phyloP scores from a whole-genome alignment of 2,888 invertebrate species.

The Apoderus coryli region DNA sequence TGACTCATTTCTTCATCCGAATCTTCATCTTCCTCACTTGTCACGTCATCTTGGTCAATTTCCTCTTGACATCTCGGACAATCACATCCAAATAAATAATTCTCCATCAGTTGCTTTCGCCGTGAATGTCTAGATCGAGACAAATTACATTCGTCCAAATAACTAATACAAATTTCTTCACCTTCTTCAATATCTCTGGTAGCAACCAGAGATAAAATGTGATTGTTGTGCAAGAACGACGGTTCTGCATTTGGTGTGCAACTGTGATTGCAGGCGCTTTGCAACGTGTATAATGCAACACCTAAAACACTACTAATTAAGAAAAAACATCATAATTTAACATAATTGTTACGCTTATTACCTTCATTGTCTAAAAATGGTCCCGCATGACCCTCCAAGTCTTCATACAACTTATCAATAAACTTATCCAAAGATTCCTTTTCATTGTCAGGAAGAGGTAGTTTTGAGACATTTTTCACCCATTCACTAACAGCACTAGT shows the following conservation, averaged over 20 bases:
- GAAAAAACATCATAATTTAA: no score
- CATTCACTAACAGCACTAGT: slow-evolving; percentile 80
- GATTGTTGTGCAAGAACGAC: slow-evolving; percentile 71
- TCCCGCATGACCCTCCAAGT: slow-evolving; percentile 54
- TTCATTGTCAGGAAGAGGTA: slow-evolving; percentile 52
- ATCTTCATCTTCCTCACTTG: slow-evolving; percentile 63
- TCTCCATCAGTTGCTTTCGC: slow-evolving; percentile 63
- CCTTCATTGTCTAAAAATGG: slow-evolving; percentile 67
- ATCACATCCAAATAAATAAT: slow-evolving; percentile 69
- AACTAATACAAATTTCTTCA: slow-evolving; percentile 83
- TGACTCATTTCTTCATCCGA: slow-evolving; percentile 17
- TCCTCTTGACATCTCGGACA: slow-evolving; percentile 68
- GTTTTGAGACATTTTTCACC: slow-evolving; percentile 60
- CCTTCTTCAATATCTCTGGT: slow-evolving; percentile 54
- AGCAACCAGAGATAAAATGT: slow-evolving; percentile 58
- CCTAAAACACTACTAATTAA: no score
- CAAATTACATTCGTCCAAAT: slow-evolving; percentile 68
- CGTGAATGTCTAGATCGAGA: slow-evolving; percentile 69
- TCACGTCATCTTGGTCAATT: slow-evolving; percentile 60
- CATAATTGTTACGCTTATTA: no score
- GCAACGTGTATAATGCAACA: slow-evolving; percentile 71
- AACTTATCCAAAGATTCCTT: slow-evolving; percentile 49
- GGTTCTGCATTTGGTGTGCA: slow-evolving; percentile 81
- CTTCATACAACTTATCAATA: slow-evolving; percentile 70
- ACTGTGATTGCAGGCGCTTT: slow-evolving; percentile 86